A percentile compares a stretch with the other conserved stretches of the same genome.
phyloP scores from a whole-genome alignment of 2,888 invertebrate species.

The Meloe dianella region DNA sequence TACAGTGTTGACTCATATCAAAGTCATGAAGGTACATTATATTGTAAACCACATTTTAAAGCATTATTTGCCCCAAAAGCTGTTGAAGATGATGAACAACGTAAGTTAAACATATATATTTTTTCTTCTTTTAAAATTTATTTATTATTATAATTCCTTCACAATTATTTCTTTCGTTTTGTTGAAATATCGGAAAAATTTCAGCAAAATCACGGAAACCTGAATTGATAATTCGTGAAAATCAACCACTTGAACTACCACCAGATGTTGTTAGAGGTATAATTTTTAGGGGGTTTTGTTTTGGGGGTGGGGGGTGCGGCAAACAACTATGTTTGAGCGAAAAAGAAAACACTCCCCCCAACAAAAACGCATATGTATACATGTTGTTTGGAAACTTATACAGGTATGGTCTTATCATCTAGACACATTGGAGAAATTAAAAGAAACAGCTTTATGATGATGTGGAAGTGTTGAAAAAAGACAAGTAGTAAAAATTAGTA shows the following conservation, averaged over 20 bases:
- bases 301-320: too few relatives aligned
- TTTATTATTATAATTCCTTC: background rate
- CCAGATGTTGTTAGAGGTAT: conserved; percentile 92
- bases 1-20: conserved; percentile 89
- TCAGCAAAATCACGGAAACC: conserved; percentile 75
- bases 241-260: conserved; percentile 86
- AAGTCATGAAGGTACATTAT: conserved; percentile 87
- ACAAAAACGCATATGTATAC: too few relatives aligned
- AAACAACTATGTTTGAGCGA: too few relatives aligned
- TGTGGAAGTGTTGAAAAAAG: too few relatives aligned
- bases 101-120: conserved; percentile 60
- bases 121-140: conserved; percentile 1
- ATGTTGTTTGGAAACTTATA: too few relatives aligned
- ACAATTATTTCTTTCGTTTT: conserved; percentile 12
- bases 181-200: conserved; percentile 36
- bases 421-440: too few relatives aligned
- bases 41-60: conserved; percentile 93
- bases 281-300: background rate
- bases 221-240: conserved; percentile 90
- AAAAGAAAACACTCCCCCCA: too few relatives aligned
- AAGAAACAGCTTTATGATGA: too few relatives aligned
- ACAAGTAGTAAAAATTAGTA: too few relatives aligned
- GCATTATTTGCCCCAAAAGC: conserved; percentile 90
- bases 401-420: too few relatives aligned
- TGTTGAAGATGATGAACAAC: conserved; percentile 74